Evolutionary conservation across 53 echinoderm and acorn worm genomes (phyloP), one percentile per base, ranked within the genome.

Genomic region (Stichopus horrens): DNA sequence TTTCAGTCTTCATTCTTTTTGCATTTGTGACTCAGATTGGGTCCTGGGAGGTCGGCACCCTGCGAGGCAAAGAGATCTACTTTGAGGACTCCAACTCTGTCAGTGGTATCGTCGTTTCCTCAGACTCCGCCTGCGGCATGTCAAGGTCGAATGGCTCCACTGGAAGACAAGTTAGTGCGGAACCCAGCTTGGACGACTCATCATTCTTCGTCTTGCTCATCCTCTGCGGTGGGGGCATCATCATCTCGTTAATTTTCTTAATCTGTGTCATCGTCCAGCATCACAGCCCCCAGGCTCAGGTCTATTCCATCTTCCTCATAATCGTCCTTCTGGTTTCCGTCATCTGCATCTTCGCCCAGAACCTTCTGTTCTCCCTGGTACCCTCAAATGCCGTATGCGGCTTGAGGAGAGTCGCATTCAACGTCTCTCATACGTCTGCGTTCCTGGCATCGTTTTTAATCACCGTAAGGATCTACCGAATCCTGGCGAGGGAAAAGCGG

Each of bases 291-390:
- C 76, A 88, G 5, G 86, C 92, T 16, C 83, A 76, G 53, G 89
- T 86, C 11, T 90, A 93, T 77, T 95, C 95, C 11, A 67, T 93
- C 11, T 93, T 95, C 75, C 92, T 95, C 22, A 77, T 83, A 58
- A 67, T 82, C 83, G 87, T 83, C 18, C 88, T 95, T 53, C 90
- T 93, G 58, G 23, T 92, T 8, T 92, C 88, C 56, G 83, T 91
- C 86, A 86, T 96, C 74, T 56, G 94, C 65, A 78, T 88, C 14
- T 94, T 92, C 57, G 23, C 88, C 56, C 79, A 92, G 68, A 89
- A 90, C 19, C 81, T 90, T 0, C 75, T 94, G 57, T 90, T 86
- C 74, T 89, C 55, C 22, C 65, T 90, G 2, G 89, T 88, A 4
- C 90, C 80, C 56, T 88, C 88, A 16, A 82, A 65, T 5, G 4